These are phyloP conservation scores for Colletes gigas DNA, from an alignment of 1,140 invertebrate species.

Conservation along the genomic window DNA sequence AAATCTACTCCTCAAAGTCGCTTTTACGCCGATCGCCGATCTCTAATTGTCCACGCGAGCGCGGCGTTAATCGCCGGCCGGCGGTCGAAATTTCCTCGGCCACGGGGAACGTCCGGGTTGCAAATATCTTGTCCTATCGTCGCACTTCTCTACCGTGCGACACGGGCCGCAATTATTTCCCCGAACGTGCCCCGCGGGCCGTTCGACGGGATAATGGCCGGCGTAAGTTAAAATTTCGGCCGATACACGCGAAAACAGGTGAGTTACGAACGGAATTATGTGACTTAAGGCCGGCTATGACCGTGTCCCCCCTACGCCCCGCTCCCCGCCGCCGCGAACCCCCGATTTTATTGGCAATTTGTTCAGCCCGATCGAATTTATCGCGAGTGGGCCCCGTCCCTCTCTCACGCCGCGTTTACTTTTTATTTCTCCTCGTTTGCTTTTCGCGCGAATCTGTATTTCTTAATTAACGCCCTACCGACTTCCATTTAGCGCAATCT, in stretches of 20 bases:
- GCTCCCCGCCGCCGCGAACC: slow-evolving; percentile 18
- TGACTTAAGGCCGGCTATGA: slow-evolving; percentile 63
- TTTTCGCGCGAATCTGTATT: slow-evolving; percentile 50
- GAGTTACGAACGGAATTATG: slow-evolving; percentile 73
- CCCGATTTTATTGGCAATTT: slow-evolving; percentile 69
- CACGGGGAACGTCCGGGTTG: slow-evolving; percentile 8
- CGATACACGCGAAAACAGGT: slow-evolving; percentile 73
- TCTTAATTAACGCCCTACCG: slow-evolving; percentile 62
- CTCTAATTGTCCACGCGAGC: slow-evolving; percentile 35
- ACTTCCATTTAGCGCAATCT: slow-evolving; percentile 37
- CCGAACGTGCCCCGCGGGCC: slow-evolving; percentile 5
- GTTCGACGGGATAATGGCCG: slow-evolving; percentile 71
- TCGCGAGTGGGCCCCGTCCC: slow-evolving; percentile 34
- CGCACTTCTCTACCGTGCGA: slow-evolving; percentile 20
- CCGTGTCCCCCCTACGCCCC: slow-evolving; percentile 23
- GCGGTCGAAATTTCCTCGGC: slow-evolving; percentile 63
- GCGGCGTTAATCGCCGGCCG: neutral
- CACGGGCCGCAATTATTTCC: slow-evolving; percentile 56
- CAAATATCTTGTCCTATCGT: slow-evolving; percentile 48
- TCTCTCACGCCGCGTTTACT: neutral
- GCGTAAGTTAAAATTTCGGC: slow-evolving; percentile 75
- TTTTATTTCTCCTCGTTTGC: slow-evolving; percentile 6
- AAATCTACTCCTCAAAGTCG: slow-evolving; percentile 34
- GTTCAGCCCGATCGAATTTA: slow-evolving; percentile 65
- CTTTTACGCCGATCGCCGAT: slow-evolving; percentile 14